A percentile compares a stretch with the other conserved stretches of the same genome.
Evolutionary conservation across 2,888 invertebrate genomes (phyloP).

Genomic region (Spicauda simplicius): DNA sequence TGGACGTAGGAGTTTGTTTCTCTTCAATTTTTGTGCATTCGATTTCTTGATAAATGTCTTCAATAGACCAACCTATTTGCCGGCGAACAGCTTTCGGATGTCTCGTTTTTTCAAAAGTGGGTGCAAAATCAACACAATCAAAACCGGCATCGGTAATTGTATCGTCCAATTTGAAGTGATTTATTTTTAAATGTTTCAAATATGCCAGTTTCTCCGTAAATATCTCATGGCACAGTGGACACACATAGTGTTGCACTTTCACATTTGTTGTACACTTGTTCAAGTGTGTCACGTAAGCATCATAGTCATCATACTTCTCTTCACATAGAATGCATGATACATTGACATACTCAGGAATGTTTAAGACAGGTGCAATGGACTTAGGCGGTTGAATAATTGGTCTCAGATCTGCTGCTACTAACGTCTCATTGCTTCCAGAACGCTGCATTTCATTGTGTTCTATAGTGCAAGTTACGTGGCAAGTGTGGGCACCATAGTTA

Average conservation of each 20-base stretch:
- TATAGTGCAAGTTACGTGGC: conserved; percentile 74
- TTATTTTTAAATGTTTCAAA: conserved; percentile 69
- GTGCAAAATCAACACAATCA: conserved; percentile 74
- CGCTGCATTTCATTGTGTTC: conserved; percentile 69
- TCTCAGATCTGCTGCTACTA: conserved; percentile 68
- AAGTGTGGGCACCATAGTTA: conserved; percentile 68
- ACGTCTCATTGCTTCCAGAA: conserved; percentile 75
- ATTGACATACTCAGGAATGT: conserved; percentile 48
- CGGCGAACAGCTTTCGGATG: conserved; percentile 71
- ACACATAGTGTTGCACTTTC: conserved; percentile 75
- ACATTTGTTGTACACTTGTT: conserved; percentile 78
- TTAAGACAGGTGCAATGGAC: conserved; percentile 42
- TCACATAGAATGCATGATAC: conserved; percentile 78
- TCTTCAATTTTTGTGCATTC: conserved; percentile 74
- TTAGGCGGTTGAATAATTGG: conserved; percentile 47
- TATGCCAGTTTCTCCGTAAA: conserved; percentile 67
- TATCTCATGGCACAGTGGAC: conserved; percentile 78
- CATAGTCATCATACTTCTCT: conserved; percentile 69
- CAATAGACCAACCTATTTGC: conserved; percentile 81
- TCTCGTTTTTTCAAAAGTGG: conserved; percentile 69
- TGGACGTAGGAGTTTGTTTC: conserved; percentile 70
- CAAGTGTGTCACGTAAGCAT: conserved; percentile 71
- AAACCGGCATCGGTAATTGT: conserved; percentile 55
- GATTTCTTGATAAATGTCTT: conserved; percentile 81
- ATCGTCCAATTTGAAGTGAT: conserved; percentile 58